Conservation (phyloP, 2,113 vertebrate genomes). For the Columbina picui region DNA sequence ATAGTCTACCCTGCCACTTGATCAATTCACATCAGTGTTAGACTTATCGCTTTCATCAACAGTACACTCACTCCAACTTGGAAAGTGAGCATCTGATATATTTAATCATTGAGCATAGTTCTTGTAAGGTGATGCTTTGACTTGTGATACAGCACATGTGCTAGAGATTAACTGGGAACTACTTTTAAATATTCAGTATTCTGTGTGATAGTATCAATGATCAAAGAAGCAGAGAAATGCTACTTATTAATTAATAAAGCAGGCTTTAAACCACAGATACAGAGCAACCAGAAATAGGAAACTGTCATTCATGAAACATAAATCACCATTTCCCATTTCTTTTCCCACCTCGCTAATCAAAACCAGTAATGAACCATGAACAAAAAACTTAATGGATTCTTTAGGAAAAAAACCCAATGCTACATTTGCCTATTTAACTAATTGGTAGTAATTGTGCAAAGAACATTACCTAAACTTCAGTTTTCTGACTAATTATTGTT, state of each 20-base stretch:
- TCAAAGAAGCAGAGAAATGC: constrained; percentile 36
- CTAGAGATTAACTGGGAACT: not conserved
- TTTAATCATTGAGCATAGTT: not conserved
- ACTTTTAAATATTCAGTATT: constrained; percentile 31
- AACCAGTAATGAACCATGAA: not conserved
- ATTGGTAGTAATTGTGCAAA: not conserved
- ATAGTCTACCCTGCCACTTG: not conserved
- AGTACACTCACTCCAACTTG: not conserved
- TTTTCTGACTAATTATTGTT: not conserved
- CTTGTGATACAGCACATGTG: not conserved
- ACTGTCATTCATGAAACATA: not conserved
- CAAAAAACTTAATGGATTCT: not conserved
- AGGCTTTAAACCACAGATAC: not conserved
- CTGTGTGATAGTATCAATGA: constrained; percentile 1
- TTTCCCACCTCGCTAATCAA: not conserved
- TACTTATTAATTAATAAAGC: constrained; percentile 31
- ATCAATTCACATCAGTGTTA: not conserved
- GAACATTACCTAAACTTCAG: not conserved
- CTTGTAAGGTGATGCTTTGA: not conserved
- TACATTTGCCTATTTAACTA: not conserved
- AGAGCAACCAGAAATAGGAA: constrained; percentile 38
- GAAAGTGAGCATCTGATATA: not conserved
- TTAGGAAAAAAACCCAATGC: not conserved
- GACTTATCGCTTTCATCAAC: not conserved
- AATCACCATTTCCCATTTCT: constrained; percentile 11